phyloP scores from a whole-genome alignment of 2,888 invertebrate genomes.

The Smittia aterrima region DNA sequence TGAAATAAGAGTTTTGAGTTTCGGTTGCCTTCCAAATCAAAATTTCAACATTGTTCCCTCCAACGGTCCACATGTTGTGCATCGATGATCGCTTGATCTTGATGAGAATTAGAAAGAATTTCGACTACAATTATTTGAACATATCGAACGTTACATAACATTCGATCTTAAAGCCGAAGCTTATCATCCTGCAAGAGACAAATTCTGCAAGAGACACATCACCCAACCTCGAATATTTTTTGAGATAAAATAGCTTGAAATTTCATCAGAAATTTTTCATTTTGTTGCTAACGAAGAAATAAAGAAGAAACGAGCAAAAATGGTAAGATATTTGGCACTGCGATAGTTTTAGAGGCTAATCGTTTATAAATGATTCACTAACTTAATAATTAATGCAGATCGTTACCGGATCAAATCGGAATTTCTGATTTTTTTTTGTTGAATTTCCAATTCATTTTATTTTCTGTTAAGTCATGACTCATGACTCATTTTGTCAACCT shows the following conservation, averaged over 20 bases:
- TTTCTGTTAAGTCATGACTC: too few relatives aligned
- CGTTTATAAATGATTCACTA: background rate
- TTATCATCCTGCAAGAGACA: background rate
- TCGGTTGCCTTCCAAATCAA: background rate
- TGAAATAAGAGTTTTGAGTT: too few relatives aligned
- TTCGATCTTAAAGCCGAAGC: background rate
- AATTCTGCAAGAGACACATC: too few relatives aligned
- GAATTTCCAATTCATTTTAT: too few relatives aligned
- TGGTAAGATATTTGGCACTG: conserved; percentile 2
- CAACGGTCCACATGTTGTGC: conserved; percentile 31
- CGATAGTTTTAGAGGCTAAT: background rate
- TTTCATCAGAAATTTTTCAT: background rate
- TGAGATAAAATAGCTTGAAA: background rate
- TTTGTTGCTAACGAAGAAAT: conserved; percentile 20
- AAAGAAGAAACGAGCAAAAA: conserved; percentile 3
- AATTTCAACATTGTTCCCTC: background rate
- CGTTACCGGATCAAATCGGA: too few relatives aligned
- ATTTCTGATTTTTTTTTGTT: too few relatives aligned
- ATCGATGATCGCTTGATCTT: conserved; percentile 26
- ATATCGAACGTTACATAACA: conserved; percentile 40
- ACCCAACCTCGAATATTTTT: background rate
- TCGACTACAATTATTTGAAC: conserved; percentile 35
- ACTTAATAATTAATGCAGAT: too few relatives aligned
- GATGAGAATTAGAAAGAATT: conserved; percentile 35
- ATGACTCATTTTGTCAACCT: too few relatives aligned